Evolutionary conservation across 2,797 vertebrate genomes (phyloP), one percentile per base, ranked within the genome.

Genomic region (Hozukius guyotensis): DNA sequence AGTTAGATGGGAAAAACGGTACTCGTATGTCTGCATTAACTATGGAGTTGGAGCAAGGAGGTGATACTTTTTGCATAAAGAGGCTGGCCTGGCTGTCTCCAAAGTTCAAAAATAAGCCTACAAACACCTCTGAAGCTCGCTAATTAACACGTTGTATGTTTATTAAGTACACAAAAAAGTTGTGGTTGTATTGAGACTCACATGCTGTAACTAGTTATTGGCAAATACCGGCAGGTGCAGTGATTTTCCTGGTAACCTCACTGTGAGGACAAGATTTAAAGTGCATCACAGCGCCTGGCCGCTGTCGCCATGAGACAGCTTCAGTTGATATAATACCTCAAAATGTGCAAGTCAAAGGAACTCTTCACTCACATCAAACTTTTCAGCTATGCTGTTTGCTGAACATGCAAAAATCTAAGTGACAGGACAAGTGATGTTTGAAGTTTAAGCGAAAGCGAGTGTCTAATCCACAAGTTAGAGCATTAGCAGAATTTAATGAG

Each of bases 401-500:
- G 20, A 53, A 53, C 24, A 65, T 22, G 8, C 27, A 8, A 31
- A 57, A 20, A 31, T 52, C 8, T 5, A 29, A 66, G 31, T n/a
- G 68, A 60, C 42, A 24, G 42, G 10, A 65, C 38, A 8, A 25
- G 20, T 8, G 5, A 14, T 62, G 61, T 71, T 38, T 52, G 18
- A 42, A 18, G 29, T 24, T 12, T 12, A 25, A 34, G 42, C 3
- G 22, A 55, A 25, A 71, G 62, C 3, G 10, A 77, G 34, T 2
- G 2, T 32, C 73, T 64, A 72, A 74, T 78, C 31, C 49, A 46
- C 57, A 75, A n/a, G 31, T 76, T 46, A 5, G 20, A 67, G 55
- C 63, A 66, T 61, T 8, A 46, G 42, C 42, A 46, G 42, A 46
- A 46, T 46, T 46, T 46, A 46, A 83, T 61, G 72, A 67, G 67